phyloP scores from a whole-genome alignment of 2,113 vertebrate genomes.

The Clarias magur region DNA sequence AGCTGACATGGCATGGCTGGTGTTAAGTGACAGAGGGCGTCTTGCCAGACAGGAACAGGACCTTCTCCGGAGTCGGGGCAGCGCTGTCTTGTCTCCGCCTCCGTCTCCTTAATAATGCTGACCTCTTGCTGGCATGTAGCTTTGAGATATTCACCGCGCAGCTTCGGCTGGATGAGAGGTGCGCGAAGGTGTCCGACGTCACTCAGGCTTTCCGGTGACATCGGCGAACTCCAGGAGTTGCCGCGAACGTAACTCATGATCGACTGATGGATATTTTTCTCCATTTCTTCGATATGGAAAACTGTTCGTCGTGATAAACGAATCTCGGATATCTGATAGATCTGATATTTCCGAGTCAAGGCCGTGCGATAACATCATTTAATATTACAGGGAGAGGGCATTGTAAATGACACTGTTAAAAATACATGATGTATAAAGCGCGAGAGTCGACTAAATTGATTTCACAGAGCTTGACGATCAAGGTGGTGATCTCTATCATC shows the following conservation, averaged over 20 bases:
- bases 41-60: conserved; percentile 40
- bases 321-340: conserved; percentile 3
- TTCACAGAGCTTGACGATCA: conserved; percentile 61
- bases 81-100: not conserved
- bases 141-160: conserved; percentile 8
- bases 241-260: not conserved
- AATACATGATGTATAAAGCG: conserved; percentile 48
- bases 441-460: conserved; percentile 48
- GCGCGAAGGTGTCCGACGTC: conserved; percentile 18
- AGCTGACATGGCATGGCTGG: conserved; percentile 47
- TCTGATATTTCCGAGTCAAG: not conserved
- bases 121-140: conserved; percentile 43
- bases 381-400: conserved; percentile 47
- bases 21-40: conserved; percentile 48
- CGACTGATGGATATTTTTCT: not conserved
- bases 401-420: conserved; percentile 50
- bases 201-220: conserved; percentile 28
- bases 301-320: not conserved
- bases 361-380: conserved; percentile 47
- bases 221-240: not conserved
- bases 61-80: conserved; percentile 25
- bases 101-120: conserved; percentile 48
- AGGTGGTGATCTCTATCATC: conserved; percentile 55
- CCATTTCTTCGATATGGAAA: not conserved
- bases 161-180: conserved; percentile 5